Evolutionary conservation across 2,113 vertebrate species (phyloP), one percentile per base, ranked within the genome.

Genomic region (Echinops telfairi): DNA sequence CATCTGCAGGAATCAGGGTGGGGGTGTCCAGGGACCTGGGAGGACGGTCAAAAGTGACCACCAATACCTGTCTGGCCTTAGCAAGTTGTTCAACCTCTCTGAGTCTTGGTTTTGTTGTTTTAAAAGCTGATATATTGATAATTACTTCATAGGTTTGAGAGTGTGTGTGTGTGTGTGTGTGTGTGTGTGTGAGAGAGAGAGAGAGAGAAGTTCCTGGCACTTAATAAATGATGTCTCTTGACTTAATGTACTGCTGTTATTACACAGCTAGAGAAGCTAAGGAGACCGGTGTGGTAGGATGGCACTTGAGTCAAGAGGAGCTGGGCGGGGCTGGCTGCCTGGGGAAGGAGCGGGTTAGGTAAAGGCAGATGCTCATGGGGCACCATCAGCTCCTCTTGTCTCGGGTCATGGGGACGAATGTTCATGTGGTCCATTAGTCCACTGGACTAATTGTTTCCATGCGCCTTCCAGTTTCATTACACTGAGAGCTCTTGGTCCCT

Each of bases 51-150:
- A 53, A 88, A 57, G 14, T 53, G 33, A 29, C 27, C 12, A 36
- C 19, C 6, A 3, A 20, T 4, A 27, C 78, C 53, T 66, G 9
- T n/a, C 15, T 83, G 92, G 86, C 9, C 64, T 71, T 17, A 8
- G 66, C 86, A 78, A 36, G 25, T 36, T 38, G 36, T 60, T 22
- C 1, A 3, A 36, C 8, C 20, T 88, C 66, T 89, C 66, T 6
- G 25, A 75, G 53, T 57, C 73, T 66, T 89, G 16, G 47, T 90
- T 90, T 82, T 86, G 10, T 38, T 82, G 19, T 29, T 87, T 85
- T 83, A 36, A 68, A 92, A 86, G 31, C 43, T 29, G 17, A 83
- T 86, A 73, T 92, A 17, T 36, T 86, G 83, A 17, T 31, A 17
- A 38, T 66, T 64, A 19, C 17, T 87, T 64, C 11, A 22, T 15